Conservation (phyloP, 2,888 invertebrate species). For the Trachelus iudaicus region DNA sequence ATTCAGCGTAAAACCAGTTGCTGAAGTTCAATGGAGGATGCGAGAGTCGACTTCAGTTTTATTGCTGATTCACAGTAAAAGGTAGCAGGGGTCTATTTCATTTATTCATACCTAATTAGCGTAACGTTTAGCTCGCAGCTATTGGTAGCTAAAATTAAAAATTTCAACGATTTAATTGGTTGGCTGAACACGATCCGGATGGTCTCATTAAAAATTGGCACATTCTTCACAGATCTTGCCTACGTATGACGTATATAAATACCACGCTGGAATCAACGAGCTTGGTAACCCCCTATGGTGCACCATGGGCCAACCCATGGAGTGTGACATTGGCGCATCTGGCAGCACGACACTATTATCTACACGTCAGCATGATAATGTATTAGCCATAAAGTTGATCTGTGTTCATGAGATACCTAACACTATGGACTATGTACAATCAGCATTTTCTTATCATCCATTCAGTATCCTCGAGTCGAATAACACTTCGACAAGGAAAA, state of each 20-base stretch:
- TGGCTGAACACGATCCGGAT: background rate
- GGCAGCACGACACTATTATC: slow-evolving; percentile 34
- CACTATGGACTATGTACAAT: slow-evolving; percentile 4
- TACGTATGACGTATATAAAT: background rate
- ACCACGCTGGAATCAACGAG: background rate
- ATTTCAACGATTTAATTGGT: background rate
- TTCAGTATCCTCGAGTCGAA: background rate
- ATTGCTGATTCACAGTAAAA: background rate
- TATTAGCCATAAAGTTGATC: slow-evolving; percentile 35
- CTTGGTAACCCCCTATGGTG: slow-evolving; percentile 24
- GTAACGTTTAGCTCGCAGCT: background rate
- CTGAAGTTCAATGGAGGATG: slow-evolving; percentile 47
- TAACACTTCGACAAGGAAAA: background rate
- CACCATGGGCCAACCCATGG: slow-evolving; percentile 33
- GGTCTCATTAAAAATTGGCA: background rate
- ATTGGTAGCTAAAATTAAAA: background rate
- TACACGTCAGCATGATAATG: slow-evolving; percentile 27
- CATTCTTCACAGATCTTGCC: background rate
- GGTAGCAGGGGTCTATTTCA: background rate
- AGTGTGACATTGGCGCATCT: slow-evolving; percentile 58
- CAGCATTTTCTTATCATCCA: background rate
- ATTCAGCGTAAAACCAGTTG: slow-evolving; percentile 55
- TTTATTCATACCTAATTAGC: background rate
- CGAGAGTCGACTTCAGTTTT: slow-evolving; percentile 13
- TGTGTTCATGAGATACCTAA: slow-evolving; percentile 28